These are phyloP conservation scores for Cariama cristata DNA, from an alignment of 2,113 vertebrate genomes.

Conservation along the genomic window DNA sequence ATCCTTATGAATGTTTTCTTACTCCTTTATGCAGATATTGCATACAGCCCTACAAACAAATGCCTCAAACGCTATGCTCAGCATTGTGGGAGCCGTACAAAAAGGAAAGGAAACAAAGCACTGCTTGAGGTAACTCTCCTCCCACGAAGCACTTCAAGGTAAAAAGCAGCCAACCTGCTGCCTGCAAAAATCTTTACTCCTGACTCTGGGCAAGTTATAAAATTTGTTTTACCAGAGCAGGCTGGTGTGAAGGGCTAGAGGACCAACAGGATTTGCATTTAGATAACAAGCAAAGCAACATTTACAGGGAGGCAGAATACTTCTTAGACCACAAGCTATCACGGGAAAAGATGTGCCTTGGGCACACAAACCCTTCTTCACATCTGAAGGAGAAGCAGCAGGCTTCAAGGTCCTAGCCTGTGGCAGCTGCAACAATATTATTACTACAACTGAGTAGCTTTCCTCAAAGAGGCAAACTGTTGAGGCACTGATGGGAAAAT, in stretches of 20 bases:
- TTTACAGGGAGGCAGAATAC: background rate
- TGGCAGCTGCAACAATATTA: constrained; percentile 68
- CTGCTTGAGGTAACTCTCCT: background rate
- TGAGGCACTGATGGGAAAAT: constrained; percentile 49
- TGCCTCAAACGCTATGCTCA: background rate
- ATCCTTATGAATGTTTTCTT: background rate
- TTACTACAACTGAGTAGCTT: constrained; percentile 14
- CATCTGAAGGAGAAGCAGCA: constrained; percentile 13
- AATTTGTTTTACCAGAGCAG: background rate
- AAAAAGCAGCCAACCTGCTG: background rate
- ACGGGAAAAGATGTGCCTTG: background rate
- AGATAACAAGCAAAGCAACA: background rate
- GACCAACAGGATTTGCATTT: background rate
- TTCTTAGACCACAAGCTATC: background rate
- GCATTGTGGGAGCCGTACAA: background rate
- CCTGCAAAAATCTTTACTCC: background rate
- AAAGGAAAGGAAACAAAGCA: background rate
- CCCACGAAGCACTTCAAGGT: background rate
- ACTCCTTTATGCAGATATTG: background rate
- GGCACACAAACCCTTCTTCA: background rate
- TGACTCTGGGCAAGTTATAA: background rate
- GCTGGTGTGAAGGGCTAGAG: background rate
- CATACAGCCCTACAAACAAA: background rate
- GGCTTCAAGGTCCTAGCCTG: constrained; percentile 26
- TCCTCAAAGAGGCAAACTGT: background rate